phyloP scores from a whole-genome alignment of 2,888 invertebrate genomes.

The Ectemnius continuus region DNA sequence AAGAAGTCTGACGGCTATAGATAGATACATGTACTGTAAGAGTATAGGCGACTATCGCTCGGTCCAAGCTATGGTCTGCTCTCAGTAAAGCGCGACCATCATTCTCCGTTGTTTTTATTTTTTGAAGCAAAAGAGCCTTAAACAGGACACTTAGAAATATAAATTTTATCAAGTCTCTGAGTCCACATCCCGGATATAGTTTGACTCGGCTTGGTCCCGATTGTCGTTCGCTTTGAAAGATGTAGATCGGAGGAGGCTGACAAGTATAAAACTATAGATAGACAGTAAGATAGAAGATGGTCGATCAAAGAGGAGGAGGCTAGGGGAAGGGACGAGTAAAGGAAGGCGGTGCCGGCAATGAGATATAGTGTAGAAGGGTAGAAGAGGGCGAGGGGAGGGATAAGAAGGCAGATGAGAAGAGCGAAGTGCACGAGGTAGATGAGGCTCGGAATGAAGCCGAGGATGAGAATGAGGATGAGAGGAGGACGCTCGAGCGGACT shows the following conservation, averaged over 20 bases:
- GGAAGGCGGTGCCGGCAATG: no score
- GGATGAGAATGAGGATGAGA: conserved; percentile 8
- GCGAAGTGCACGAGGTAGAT: conserved; percentile 12
- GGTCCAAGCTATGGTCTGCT: no score
- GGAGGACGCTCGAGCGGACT: conserved; percentile 11
- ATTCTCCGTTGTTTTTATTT: no score
- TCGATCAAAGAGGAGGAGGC: conserved; percentile 23
- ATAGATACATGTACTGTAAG: no score
- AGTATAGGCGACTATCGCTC: no score
- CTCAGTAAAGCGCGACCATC: no score
- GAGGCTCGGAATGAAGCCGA: conserved; percentile 2
- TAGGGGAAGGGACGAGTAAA: conserved; percentile 12
- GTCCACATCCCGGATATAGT: no score
- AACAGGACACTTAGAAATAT: no score
- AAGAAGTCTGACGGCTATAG: no score
- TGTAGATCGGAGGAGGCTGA: conserved; percentile 16
- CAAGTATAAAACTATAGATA: background rate
- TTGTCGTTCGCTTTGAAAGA: background rate
- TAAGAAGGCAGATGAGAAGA: conserved; percentile 20
- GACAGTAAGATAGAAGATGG: conserved; percentile 3
- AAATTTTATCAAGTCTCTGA: no score
- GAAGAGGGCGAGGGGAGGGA: conserved; percentile 2
- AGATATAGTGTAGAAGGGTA: conserved; percentile 10
- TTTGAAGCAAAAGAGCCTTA: no score
- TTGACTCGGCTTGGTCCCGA: no score